Base-by-base conservation (phyloP, 2,797 vertebrate genomes). In the Sciaenops ocellatus region DNA sequence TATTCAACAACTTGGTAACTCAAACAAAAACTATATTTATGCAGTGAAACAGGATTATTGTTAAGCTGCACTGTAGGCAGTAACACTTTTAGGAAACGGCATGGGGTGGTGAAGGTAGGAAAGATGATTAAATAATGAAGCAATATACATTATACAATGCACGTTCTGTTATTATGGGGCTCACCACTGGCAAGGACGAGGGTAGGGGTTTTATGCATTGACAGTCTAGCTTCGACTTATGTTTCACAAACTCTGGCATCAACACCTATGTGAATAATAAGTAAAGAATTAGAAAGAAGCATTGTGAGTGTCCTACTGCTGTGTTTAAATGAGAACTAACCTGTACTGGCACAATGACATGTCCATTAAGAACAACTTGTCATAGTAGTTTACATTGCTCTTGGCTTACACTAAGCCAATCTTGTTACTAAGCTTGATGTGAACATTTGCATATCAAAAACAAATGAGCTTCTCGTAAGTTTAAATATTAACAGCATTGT, bases 401-500 rank as follows among this genome's bases (percentile, higher is more conserved):
- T 67, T 74, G 56, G 30, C 69, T 61, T 67, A 22, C 65, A 62
- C 56, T 38, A 68, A 69, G 70, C 51, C 74, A 74, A 78, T 60
- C 38, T 68, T 68, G 54, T 69, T 62, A 41, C 34, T 69, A 18
- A 66, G 61, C 50, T 76, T 81, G 77, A 85, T 80, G 57, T 71
- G 68, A 61, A 70, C 56, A 84, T 77, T 65, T 76, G 28, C 67
- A 82, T 17, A 66, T 65, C 59, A 73, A 80, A 83, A 78, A 79
- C 56, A 78, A 82, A 84, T 85, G 24, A 74, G 41, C 65, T 50
- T 80, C 82, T 76, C 82, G 76, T 52, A 76, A 76, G 82, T 86
- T 85, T 73, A 73, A 85, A 83, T 79, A 86, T 62, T 76, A 76
- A 68, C 52, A 61, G 74, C 16, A 30, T 28, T 41, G 66, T 69